Conservation (phyloP, 2,888 invertebrate genomes). For the Panorpa germanica region DNA sequence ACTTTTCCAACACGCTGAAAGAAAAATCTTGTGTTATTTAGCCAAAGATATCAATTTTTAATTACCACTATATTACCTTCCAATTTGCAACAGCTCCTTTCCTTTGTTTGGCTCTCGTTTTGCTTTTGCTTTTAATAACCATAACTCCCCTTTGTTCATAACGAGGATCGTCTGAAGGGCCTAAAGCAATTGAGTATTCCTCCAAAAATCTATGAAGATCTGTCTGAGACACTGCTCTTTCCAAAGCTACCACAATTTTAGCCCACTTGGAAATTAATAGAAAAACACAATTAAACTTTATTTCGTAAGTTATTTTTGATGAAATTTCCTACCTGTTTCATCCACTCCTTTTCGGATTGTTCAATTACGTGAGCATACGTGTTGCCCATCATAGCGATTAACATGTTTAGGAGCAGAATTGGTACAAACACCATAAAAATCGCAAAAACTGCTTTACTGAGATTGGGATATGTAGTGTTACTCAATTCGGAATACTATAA, state of each 20-base stretch:
- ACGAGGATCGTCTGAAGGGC: constrained; percentile 64
- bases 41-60: not conserved
- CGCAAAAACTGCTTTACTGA: constrained; percentile 92
- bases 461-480: constrained; percentile 73
- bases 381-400: constrained; percentile 99
- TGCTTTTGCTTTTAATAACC: constrained; percentile 94
- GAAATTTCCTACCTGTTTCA: constrained; percentile 55
- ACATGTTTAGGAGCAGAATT: constrained; percentile 83
- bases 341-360: constrained; percentile 97
- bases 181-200: constrained; percentile 87
- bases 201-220: constrained; percentile 82
- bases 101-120: constrained; percentile 87
- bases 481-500: constrained; percentile 83
- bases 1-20: constrained; percentile 69
- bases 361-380: constrained; percentile 96
- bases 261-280: constrained; percentile 60
- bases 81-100: constrained; percentile 93
- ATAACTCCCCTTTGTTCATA: constrained; percentile 85
- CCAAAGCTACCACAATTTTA: constrained; percentile 92
- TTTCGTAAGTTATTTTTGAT: constrained; percentile 11
- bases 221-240: constrained; percentile 78
- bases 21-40: constrained; percentile 9
- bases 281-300: constrained; percentile 1
- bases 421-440: constrained; percentile 97
- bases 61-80: constrained; percentile 48